Evolutionary conservation across 2,113 vertebrate genomes (phyloP).

Genomic region (Oreotrochilus melanogaster): DNA sequence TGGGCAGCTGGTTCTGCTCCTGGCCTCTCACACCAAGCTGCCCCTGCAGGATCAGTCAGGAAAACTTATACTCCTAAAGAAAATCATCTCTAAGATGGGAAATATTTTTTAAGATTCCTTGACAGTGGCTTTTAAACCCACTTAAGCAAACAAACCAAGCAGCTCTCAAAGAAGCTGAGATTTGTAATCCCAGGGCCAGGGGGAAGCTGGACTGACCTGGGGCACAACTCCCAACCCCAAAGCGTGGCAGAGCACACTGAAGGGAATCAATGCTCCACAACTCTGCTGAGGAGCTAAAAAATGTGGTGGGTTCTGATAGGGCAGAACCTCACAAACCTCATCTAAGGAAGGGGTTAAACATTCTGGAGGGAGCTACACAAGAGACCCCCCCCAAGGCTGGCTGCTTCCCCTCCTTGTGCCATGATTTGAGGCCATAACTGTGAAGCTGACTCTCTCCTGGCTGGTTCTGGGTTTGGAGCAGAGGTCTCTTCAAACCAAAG

Average conservation of each 20-base stretch:
- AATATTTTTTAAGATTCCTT: not conserved
- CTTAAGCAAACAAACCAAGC: not conserved
- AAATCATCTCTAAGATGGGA: not conserved
- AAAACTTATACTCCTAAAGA: not conserved
- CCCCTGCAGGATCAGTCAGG: not conserved
- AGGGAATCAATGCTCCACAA: not conserved
- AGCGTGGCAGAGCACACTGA: not conserved
- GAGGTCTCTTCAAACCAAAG: not conserved
- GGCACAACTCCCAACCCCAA: not conserved
- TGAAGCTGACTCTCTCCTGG: not conserved
- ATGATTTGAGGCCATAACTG: accelerated
- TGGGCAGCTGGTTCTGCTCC: not conserved
- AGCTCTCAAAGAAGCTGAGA: not conserved
- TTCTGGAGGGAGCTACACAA: accelerated
- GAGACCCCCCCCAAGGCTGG: not conserved
- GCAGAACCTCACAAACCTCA: not conserved
- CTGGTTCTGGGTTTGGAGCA: not conserved
- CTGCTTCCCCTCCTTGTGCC: not conserved
- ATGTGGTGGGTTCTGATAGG: not conserved
- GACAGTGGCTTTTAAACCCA: not conserved
- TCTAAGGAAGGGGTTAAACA: not conserved
- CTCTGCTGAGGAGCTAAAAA: not conserved
- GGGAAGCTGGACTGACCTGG: not conserved
- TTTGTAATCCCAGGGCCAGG: not conserved
- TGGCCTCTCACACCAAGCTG: not conserved